These are phyloP conservation scores for Ectobius pallidus DNA, from an alignment of 2,888 invertebrate species.

Conservation along the genomic window DNA sequence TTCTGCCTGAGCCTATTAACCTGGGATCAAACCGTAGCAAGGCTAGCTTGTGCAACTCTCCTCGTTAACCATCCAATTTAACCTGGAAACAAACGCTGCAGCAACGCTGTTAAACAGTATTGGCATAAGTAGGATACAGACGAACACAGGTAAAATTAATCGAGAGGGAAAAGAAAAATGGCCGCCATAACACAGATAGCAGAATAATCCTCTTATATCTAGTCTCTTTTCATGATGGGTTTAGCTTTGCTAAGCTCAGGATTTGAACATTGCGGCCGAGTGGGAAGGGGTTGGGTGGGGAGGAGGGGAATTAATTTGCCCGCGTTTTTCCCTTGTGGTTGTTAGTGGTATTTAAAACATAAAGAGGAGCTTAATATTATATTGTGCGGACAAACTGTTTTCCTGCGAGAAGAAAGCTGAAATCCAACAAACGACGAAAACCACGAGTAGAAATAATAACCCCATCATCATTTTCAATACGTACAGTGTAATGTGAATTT, in stretches of 20 bases:
- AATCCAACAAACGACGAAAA: background rate
- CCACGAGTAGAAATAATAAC: background rate
- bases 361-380: constrained; percentile 28
- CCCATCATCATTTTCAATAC: no score
- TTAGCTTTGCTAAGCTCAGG: constrained; percentile 29
- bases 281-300: no score
- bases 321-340: constrained; percentile 22
- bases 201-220: constrained; percentile 25
- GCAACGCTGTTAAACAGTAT: no score
- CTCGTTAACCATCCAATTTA: no score
- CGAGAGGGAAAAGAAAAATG: constrained; percentile 26
- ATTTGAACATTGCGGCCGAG: constrained; percentile 18
- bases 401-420: constrained; percentile 1
- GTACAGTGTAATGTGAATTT: background rate
- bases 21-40: no score
- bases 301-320: constrained; percentile 29
- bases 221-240: constrained; percentile 33
- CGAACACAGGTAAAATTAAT: constrained; percentile 20
- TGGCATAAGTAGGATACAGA: background rate
- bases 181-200: constrained; percentile 22
- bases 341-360: constrained; percentile 30
- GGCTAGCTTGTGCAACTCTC: no score
- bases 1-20: no score
- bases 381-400: constrained; percentile 21
- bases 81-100: no score